A percentile compares a stretch with the other conserved stretches of the same genome.
phyloP scores from a whole-genome alignment of 2,113 vertebrate species.

The Urocolius indicus region DNA sequence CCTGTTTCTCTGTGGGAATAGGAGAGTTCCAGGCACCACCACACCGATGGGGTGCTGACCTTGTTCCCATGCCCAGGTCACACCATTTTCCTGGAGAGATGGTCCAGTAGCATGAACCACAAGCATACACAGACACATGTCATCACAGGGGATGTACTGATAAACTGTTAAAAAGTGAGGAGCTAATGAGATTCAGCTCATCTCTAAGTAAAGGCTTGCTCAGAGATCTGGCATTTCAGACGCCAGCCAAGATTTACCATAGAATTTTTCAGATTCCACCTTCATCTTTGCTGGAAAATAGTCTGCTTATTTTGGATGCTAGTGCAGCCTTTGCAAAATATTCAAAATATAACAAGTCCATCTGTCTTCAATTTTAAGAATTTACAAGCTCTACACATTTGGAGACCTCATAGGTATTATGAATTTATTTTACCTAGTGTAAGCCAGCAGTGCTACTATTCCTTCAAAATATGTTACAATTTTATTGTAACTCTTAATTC shows the following conservation, averaged over 20 bases:
- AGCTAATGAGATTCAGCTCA: neutral
- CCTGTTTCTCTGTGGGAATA: neutral
- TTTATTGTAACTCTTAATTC: slow-evolving; percentile 75
- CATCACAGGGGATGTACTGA: neutral
- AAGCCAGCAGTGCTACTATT: slow-evolving; percentile 65
- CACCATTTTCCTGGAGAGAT: neutral
- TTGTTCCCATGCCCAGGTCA: neutral
- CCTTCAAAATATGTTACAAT: slow-evolving; percentile 70
- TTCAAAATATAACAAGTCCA: slow-evolving; percentile 16
- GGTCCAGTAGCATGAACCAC: neutral
- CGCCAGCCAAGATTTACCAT: neutral
- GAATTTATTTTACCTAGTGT: slow-evolving; percentile 63
- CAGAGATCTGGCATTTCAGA: neutral
- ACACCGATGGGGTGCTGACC: neutral
- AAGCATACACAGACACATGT: neutral
- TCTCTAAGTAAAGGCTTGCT: neutral
- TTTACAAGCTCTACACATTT: neutral
- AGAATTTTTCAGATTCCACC: neutral
- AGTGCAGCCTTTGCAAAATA: neutral
- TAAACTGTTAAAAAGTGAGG: neutral
- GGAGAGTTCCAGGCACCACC: neutral
- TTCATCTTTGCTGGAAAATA: neutral
- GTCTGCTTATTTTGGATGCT: neutral
- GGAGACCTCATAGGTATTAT: slow-evolving; percentile 36
- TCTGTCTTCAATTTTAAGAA: neutral